phyloP scores from a whole-genome alignment of 1,140 invertebrate genomes.

The Papilio polyxenes region DNA sequence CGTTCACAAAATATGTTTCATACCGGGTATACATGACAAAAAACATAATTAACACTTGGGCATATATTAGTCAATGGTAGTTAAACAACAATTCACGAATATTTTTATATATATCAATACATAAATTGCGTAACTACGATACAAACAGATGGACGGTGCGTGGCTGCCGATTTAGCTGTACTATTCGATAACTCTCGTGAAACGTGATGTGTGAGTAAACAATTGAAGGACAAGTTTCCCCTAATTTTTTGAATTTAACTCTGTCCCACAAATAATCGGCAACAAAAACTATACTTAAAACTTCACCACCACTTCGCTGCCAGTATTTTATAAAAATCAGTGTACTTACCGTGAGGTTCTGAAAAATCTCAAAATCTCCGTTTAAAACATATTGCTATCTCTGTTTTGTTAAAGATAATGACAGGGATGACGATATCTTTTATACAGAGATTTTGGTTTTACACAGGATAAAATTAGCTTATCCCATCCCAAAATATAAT shows the following conservation, averaged over 20 bases:
- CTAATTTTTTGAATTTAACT: background rate
- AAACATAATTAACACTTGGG: constrained; percentile 1
- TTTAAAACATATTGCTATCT: too few species aligned
- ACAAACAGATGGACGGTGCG: background rate
- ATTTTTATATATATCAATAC: background rate
- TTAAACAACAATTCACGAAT: constrained; percentile 12
- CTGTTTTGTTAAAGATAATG: too few species aligned
- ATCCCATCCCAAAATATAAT: too few species aligned
- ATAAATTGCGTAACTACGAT: background rate
- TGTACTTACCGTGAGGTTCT: too few species aligned
- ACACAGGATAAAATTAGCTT: too few species aligned
- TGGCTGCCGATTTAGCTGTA: background rate
- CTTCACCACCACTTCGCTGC: too few species aligned
- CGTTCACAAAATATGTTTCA: background rate
- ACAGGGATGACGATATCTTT: too few species aligned
- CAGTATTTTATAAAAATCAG: too few species aligned
- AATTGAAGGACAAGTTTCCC: background rate
- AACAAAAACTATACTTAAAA: too few species aligned
- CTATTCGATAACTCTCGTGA: background rate
- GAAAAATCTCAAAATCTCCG: too few species aligned
- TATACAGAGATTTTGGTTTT: too few species aligned
- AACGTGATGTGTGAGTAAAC: background rate
- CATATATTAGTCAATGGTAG: background rate
- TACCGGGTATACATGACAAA: background rate
- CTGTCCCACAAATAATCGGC: too few species aligned